Evolutionary conservation across 2,797 vertebrate species (phyloP).

Genomic region (Coranthus polyacanthus): DNA sequence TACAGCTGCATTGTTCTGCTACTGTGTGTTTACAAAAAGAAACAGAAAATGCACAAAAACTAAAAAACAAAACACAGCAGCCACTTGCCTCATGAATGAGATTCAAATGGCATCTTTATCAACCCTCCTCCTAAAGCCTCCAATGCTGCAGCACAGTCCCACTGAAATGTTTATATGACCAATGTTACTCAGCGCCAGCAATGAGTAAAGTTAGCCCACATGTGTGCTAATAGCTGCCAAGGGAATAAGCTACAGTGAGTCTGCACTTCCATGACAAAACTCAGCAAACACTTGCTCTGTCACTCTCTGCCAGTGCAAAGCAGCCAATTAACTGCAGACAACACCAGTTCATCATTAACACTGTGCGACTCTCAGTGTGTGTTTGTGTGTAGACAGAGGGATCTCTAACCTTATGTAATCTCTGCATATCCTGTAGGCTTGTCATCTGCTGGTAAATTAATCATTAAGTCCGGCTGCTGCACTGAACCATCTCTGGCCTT

Average conservation of each 20-base stretch:
- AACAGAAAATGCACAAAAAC: too few relatives aligned
- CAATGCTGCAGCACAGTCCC: slow-evolving; percentile 38
- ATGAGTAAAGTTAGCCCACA: slow-evolving; percentile 14
- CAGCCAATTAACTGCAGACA: slow-evolving; percentile 57
- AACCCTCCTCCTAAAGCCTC: slow-evolving; percentile 3
- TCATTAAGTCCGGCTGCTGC: slow-evolving; percentile 72
- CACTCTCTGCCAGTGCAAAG: slow-evolving; percentile 19
- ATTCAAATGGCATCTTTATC: not conserved
- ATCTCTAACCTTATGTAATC: slow-evolving; percentile 75
- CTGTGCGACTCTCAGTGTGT: slow-evolving; percentile 27
- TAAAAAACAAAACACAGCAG: too few relatives aligned
- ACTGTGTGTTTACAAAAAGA: not conserved
- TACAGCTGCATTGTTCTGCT: not conserved
- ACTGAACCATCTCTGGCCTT: slow-evolving; percentile 52
- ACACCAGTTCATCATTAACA: slow-evolving; percentile 64
- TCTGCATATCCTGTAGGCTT: slow-evolving; percentile 63
- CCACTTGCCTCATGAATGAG: slow-evolving; percentile 16
- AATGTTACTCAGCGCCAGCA: too few relatives aligned
- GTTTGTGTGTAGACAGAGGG: slow-evolving; percentile 39
- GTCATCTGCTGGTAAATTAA: slow-evolving; percentile 79
- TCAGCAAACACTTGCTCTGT: not conserved
- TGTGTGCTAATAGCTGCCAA: slow-evolving; percentile 6
- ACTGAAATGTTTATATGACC: slow-evolving; percentile 36
- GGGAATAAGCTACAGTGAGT: slow-evolving; percentile 11
- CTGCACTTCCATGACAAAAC: slow-evolving; percentile 22